Evolutionary conservation across 2,888 invertebrate genomes (phyloP), one percentile per base, ranked within the genome.

Genomic region (Cistogaster globosa): DNA sequence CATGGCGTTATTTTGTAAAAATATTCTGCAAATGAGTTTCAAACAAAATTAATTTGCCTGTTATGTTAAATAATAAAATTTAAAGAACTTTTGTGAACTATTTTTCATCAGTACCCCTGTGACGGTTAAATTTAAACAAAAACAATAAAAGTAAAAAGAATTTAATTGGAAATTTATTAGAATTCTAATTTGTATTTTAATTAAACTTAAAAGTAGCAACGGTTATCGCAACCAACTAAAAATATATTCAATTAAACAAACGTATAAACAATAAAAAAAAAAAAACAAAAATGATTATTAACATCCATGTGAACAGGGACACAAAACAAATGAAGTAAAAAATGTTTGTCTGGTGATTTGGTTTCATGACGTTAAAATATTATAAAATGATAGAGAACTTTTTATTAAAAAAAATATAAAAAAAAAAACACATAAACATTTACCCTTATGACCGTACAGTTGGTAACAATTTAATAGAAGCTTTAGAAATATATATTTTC

Each of bases 101-200:
- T 48, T 14, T 6, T 48, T 48, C 16, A 48, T n/a, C n/a, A 48
- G 16, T 48, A 3, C 45, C 16, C n/a, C 45, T 48, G n/a, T 0
- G n/a, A n/a, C 4, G 45, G 45, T 16, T 48, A 14, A 53, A 53
- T 18, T 51, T 51, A 53, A 79, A 55, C n/a, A 58, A 62, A 11
- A 48, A 16, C 22, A 68, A 63, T 36, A 36, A 22, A 69, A 74
- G 12, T 16, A 14, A 53, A 75, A 79, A 72, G 42, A 74, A 78
- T 81, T 74, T 81, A 81, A 85, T 81, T 85, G 58, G 84, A 85
- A 85, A 78, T 81, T 85, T 81, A 85, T 81, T 81, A 81, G 77
- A 81, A 81, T 77, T 84, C 72, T 81, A 84, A 84, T 84, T 84
- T 81, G 80, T 84, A 81, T 81, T 84, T 67, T 38, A 80, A 42